A percentile compares a stretch with the other conserved stretches of the same genome.
These are phyloP conservation scores for Batillaria attramentaria DNA, from an alignment of 1,140 invertebrate species.

Conservation along the genomic window DNA sequence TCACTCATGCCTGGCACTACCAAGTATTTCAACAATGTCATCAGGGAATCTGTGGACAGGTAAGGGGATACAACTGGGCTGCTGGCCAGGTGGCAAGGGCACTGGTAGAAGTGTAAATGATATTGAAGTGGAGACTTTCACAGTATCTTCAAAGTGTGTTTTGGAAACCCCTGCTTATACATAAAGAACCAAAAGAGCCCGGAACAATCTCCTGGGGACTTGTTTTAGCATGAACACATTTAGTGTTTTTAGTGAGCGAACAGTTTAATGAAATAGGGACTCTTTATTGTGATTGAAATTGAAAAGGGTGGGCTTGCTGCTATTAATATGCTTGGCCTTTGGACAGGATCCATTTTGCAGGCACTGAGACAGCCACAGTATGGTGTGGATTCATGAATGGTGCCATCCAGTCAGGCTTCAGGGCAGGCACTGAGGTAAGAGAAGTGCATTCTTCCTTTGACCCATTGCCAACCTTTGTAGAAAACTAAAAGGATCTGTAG, in stretches of 20 bases:
- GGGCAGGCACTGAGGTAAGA: constrained; percentile 68
- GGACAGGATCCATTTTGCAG: constrained; percentile 70
- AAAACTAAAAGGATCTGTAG: background rate
- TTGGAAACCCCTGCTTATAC: too few relatives aligned
- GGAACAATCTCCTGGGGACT: too few relatives aligned
- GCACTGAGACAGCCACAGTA: constrained; percentile 69
- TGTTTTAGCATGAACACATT: background rate
- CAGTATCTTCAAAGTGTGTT: too few relatives aligned
- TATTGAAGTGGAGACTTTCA: too few relatives aligned
- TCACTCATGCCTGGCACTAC: constrained; percentile 58
- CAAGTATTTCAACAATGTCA: constrained; percentile 51
- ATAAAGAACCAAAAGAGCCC: too few relatives aligned
- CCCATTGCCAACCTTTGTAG: background rate
- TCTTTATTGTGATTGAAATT: background rate
- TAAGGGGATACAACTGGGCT: too few relatives aligned
- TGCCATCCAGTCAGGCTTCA: constrained; percentile 68
- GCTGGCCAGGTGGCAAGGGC: too few relatives aligned
- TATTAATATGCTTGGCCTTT: background rate
- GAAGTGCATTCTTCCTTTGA: too few relatives aligned
- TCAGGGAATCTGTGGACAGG: constrained; percentile 58
- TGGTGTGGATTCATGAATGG: constrained; percentile 72
- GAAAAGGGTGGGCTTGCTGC: background rate
- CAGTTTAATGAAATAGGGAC: background rate
- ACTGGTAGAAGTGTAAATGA: too few relatives aligned
- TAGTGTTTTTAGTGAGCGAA: background rate